Percentiles rank a stretch among this genome's conserved stretches.
phyloP scores from a whole-genome alignment of 2,888 invertebrate species.

The Acanthopleura granulata region DNA sequence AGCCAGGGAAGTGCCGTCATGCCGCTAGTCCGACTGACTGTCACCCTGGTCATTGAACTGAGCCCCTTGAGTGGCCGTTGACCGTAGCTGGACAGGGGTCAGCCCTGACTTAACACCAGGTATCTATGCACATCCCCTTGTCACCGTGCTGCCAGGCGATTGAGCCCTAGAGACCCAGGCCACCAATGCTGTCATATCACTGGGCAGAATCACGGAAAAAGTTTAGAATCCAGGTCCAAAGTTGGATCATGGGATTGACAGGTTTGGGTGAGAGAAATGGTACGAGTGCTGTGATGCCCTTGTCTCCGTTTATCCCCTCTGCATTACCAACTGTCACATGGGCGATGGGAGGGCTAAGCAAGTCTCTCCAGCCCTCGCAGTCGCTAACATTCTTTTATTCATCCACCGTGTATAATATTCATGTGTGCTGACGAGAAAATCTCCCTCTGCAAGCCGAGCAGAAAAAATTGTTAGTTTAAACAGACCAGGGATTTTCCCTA shows the following conservation, averaged over 20 bases:
- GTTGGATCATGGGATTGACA: neutral
- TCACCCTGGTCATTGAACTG: too few species aligned
- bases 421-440: neutral
- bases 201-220: too few species aligned
- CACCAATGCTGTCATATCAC: too few species aligned
- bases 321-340: constrained; percentile 5
- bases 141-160: too few species aligned
- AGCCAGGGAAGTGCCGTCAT: too few species aligned
- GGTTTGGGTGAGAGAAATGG: neutral
- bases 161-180: too few species aligned
- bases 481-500: constrained; percentile 3
- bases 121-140: too few species aligned
- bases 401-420: neutral
- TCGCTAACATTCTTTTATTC: neutral
- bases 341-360: neutral
- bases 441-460: neutral
- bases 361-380: neutral
- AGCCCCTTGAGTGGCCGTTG: too few species aligned
- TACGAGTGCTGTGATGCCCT: neutral
- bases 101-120: too few species aligned
- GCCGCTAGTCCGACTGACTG: too few species aligned
- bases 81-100: too few species aligned
- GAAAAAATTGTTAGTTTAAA: neutral
- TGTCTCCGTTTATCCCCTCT: neutral
- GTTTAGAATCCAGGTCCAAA: too few species aligned